Evolutionary conservation across 2,113 vertebrate species (phyloP).

Genomic region (Neolamprologus tretocephalus): DNA sequence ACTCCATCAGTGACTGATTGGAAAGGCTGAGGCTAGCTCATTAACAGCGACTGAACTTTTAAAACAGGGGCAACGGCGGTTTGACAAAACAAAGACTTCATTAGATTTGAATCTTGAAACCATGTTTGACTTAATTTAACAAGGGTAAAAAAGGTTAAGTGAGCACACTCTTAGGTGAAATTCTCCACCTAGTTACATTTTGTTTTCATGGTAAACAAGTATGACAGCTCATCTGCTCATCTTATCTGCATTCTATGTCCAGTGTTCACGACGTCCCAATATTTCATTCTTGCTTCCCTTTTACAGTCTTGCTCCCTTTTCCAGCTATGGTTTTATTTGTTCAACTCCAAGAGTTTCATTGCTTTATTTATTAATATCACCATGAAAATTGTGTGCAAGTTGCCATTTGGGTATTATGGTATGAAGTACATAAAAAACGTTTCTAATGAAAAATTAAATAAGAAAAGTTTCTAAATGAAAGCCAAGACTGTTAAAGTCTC

Average conservation of each 20-base stretch:
- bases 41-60: background rate
- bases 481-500: background rate
- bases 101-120: background rate
- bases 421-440: background rate
- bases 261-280: background rate
- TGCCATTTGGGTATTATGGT: background rate
- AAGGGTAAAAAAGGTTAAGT: background rate
- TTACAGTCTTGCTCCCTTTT: background rate
- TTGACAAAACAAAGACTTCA: background rate
- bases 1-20: background rate
- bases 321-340: background rate
- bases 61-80: background rate
- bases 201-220: background rate
- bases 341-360: background rate
- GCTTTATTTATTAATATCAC: slow-evolving; percentile 20
- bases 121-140: background rate
- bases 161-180: background rate
- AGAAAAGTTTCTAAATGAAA: slow-evolving; percentile 2
- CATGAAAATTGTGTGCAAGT: background rate
- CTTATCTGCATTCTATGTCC: background rate
- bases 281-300: background rate
- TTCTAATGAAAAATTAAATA: slow-evolving; percentile 1
- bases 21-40: background rate
- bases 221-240: slow-evolving; percentile 8
- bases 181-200: background rate